phyloP scores from a whole-genome alignment of 2,797 vertebrate genomes.

The Hafferia zeledoni region DNA sequence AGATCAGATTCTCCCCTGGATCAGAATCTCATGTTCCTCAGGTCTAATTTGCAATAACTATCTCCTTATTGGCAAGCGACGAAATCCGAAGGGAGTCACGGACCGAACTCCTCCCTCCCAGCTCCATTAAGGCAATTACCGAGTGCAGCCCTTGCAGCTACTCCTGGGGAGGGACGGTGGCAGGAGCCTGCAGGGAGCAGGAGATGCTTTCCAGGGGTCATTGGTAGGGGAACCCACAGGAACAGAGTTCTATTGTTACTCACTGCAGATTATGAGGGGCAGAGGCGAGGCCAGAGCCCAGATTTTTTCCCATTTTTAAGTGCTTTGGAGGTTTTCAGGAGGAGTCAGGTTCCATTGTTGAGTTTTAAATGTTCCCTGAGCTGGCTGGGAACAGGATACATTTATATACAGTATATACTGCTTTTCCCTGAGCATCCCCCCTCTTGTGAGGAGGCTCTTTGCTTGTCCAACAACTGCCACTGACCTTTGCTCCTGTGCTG shows the following conservation, averaged over 20 bases:
- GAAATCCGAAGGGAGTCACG: neutral
- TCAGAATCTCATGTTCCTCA: neutral
- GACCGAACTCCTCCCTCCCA: neutral
- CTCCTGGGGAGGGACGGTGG: neutral
- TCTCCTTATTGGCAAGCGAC: neutral
- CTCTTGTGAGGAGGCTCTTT: neutral
- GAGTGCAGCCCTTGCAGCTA: constrained; percentile 15
- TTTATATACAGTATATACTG: neutral
- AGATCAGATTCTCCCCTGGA: neutral
- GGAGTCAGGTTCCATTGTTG: constrained; percentile 32
- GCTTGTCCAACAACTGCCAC: neutral
- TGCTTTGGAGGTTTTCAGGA: constrained; percentile 26
- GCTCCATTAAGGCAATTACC: neutral
- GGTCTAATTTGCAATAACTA: neutral
- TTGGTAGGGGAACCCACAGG: neutral
- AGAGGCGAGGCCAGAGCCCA: neutral
- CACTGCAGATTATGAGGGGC: neutral
- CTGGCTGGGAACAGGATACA: neutral
- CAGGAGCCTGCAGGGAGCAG: constrained; percentile 39
- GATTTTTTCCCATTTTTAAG: constrained; percentile 37
- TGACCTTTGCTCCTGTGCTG: neutral
- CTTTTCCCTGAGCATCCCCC: neutral
- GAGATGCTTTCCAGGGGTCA: neutral
- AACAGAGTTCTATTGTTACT: constrained; percentile 47
- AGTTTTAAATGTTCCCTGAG: neutral